Evolutionary conservation across 2,888 invertebrate genomes (phyloP).

Genomic region (Mamestra brassicae): DNA sequence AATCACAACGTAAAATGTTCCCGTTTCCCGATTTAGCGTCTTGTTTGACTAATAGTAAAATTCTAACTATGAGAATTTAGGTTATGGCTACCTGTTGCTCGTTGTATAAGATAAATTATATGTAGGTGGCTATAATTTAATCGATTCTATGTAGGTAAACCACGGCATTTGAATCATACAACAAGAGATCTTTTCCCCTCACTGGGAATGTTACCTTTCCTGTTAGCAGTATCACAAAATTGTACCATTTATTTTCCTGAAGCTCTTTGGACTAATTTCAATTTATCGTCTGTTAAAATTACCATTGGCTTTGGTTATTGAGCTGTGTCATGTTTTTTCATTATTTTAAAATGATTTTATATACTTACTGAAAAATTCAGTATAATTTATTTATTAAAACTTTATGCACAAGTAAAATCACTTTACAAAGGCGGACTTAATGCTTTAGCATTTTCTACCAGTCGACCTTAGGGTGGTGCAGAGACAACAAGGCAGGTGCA

Average conservation of each 20-base stretch:
- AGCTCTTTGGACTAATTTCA: neutral
- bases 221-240: slow-evolving; percentile 5
- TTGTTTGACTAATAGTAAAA: too few relatives aligned
- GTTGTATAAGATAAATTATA: neutral
- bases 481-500: too few relatives aligned
- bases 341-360: neutral
- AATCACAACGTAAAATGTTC: too few relatives aligned
- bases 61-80: too few relatives aligned
- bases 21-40: too few relatives aligned
- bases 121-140: neutral
- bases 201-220: slow-evolving; percentile 1
- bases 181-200: neutral
- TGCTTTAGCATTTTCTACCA: too few relatives aligned
- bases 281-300: neutral
- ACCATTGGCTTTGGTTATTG: too few relatives aligned
- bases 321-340: neutral
- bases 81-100: neutral
- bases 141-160: neutral
- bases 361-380: too few relatives aligned
- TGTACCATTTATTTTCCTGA: neutral
- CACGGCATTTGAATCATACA: neutral
- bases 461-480: too few relatives aligned
- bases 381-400: too few relatives aligned
- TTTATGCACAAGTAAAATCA: too few relatives aligned
- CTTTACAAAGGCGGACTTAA: too few relatives aligned